These are phyloP conservation scores for Meganola albula DNA, from an alignment of 2,888 invertebrate genomes.

Conservation along the genomic window DNA sequence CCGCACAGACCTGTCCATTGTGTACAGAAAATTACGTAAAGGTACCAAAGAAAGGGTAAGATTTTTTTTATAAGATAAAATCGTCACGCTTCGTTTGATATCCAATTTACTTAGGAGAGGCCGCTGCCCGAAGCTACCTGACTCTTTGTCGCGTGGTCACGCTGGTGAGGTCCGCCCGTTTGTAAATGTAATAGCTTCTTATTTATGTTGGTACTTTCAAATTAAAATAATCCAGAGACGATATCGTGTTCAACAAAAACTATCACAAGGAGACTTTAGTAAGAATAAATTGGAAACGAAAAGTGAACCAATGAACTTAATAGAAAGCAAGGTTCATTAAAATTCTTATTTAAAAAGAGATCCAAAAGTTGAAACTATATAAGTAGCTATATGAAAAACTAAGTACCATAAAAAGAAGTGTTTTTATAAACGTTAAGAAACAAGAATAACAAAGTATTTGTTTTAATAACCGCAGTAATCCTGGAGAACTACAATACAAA, in stretches of 20 bases:
- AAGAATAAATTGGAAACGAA: slow-evolving; percentile 49
- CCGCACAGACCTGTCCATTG: slow-evolving; percentile 44
- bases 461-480: background rate
- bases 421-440: no score
- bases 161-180: slow-evolving; percentile 39
- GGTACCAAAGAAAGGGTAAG: slow-evolving; percentile 52
- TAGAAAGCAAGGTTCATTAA: slow-evolving; percentile 23
- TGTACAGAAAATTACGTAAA: slow-evolving; percentile 55
- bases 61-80: slow-evolving; percentile 58
- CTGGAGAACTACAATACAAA: slow-evolving; percentile 12
- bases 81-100: slow-evolving; percentile 64
- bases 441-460: background rate
- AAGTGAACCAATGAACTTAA: slow-evolving; percentile 27
- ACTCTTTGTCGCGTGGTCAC: slow-evolving; percentile 62
- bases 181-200: slow-evolving; percentile 56
- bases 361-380: no score
- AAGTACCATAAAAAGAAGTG: no score
- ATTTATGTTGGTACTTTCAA: slow-evolving; percentile 58
- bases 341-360: no score
- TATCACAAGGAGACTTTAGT: slow-evolving; percentile 38
- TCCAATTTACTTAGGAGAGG: slow-evolving; percentile 63
- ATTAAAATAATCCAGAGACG: slow-evolving; percentile 55
- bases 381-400: no score
- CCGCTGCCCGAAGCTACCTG: slow-evolving; percentile 47
- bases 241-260: slow-evolving; percentile 41